Percentiles rank a stretch among this genome's conserved stretches.
Evolutionary conservation across 2,888 invertebrate species (phyloP).

Genomic region (Phalera bucephala): DNA sequence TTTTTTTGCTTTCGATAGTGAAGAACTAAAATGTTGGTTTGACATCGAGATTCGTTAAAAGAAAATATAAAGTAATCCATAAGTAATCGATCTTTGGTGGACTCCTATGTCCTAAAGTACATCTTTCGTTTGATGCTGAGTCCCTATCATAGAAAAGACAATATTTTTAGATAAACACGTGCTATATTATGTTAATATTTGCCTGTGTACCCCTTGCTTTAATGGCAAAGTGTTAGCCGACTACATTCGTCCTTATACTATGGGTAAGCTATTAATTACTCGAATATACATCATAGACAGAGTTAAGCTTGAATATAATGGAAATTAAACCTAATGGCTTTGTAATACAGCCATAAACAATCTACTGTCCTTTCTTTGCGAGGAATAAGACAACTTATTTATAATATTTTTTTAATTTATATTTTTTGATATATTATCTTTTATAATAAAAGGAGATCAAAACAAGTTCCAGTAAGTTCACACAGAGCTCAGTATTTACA

Average conservation of each 20-base stretch:
- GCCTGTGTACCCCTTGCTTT: background rate
- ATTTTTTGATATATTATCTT: slow-evolving; percentile 7
- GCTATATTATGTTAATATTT: no score
- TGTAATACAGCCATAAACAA: background rate
- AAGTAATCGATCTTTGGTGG: no score
- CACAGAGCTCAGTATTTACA: no score
- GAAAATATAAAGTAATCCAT: no score
- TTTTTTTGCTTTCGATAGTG: no score
- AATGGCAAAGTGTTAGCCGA: slow-evolving; percentile 15
- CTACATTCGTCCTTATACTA: slow-evolving; percentile 1
- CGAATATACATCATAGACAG: background rate
- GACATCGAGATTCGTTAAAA: no score
- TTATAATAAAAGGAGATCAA: slow-evolving; percentile 14
- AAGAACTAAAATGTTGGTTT: no score
- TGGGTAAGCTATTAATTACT: background rate
- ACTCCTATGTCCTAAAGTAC: no score
- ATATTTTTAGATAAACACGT: no score
- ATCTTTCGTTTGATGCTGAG: no score
- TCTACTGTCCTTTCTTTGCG: background rate
- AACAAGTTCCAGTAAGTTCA: no score
- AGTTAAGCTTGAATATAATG: background rate
- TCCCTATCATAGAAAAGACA: no score
- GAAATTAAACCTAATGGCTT: background rate
- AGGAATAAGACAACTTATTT: background rate
- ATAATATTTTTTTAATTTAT: background rate